These are phyloP conservation scores for Crossocerus cetratus DNA, from an alignment of 2,888 invertebrate species.

Conservation along the genomic window DNA sequence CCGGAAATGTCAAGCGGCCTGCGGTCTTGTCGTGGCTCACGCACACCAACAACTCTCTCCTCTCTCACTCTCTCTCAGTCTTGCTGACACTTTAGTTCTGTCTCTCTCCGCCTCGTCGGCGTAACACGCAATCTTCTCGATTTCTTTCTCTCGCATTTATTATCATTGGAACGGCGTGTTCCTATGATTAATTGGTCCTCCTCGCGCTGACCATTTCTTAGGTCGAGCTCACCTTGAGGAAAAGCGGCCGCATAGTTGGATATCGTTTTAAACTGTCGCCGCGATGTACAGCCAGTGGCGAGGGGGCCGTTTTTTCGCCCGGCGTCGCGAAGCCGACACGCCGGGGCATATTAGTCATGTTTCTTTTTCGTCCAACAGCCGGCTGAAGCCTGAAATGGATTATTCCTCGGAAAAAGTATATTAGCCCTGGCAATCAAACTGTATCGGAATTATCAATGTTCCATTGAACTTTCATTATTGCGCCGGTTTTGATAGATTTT, in stretches of 20 bases:
- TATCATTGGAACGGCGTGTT: conserved; percentile 40
- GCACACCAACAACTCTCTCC: not conserved
- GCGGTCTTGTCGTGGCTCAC: conserved; percentile 7
- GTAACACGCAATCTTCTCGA: too few species aligned
- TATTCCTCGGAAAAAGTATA: too few species aligned
- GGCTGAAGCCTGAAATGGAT: too few species aligned
- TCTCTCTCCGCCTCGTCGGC: too few species aligned
- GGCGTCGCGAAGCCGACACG: conserved; percentile 41
- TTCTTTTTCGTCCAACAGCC: conserved; percentile 19
- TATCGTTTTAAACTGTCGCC: conserved; percentile 47
- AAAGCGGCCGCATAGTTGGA: conserved; percentile 43
- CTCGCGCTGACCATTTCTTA: conserved; percentile 38
- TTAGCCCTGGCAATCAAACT: too few species aligned
- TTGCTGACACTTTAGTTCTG: too few species aligned
- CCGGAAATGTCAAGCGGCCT: conserved; percentile 51
- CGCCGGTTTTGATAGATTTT: too few species aligned
- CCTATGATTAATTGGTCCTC: conserved; percentile 56
- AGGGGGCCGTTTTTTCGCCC: not conserved
- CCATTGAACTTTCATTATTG: too few species aligned
- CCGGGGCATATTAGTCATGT: conserved; percentile 44
- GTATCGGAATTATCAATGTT: too few species aligned
- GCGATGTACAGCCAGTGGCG: not conserved
- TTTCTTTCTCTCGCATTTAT: conserved; percentile 43
- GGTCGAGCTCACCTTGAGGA: conserved; percentile 45
- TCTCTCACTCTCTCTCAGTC: too few species aligned